Conservation (phyloP, 2,888 invertebrate genomes). For the Ennomos erosarius region DNA sequence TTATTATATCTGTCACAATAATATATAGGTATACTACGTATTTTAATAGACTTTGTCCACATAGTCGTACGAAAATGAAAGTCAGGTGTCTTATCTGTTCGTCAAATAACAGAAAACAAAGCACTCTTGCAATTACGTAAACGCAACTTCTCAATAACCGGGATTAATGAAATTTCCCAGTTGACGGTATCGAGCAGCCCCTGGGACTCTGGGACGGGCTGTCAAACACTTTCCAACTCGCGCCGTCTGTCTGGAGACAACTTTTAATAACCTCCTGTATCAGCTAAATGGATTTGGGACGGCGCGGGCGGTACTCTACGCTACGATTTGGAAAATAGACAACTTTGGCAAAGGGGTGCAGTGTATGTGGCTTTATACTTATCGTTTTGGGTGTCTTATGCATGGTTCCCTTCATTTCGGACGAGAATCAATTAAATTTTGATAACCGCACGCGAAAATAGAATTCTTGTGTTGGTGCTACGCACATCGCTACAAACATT, state of each 20-base stretch:
- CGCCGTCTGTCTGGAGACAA: slow-evolving; percentile 74
- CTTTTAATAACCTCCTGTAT: slow-evolving; percentile 82
- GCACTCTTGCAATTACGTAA: slow-evolving; percentile 35
- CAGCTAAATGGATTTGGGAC: slow-evolving; percentile 77
- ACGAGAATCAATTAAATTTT: too few relatives aligned
- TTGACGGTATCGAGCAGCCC: slow-evolving; percentile 72
- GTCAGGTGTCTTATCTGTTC: slow-evolving; percentile 15
- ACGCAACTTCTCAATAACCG: slow-evolving; percentile 63
- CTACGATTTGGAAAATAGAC: slow-evolving; percentile 53
- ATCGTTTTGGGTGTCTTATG: too few relatives aligned
- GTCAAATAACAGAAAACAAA: slow-evolving; percentile 31
- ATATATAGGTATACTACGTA: too few relatives aligned
- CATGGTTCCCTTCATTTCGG: too few relatives aligned
- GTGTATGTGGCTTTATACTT: slow-evolving; percentile 22
- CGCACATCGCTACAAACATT: too few relatives aligned
- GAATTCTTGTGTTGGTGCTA: too few relatives aligned
- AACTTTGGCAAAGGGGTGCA: slow-evolving; percentile 42
- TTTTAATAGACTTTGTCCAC: not conserved
- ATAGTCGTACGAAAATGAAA: not conserved
- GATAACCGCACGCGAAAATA: too few relatives aligned
- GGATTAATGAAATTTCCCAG: slow-evolving; percentile 79
- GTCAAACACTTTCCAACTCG: slow-evolving; percentile 75
- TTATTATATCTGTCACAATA: too few relatives aligned
- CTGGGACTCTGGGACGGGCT: slow-evolving; percentile 57
- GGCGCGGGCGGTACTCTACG: slow-evolving; percentile 59